phyloP scores from a whole-genome alignment of 2,888 invertebrate genomes.

The Clunio marinus region DNA sequence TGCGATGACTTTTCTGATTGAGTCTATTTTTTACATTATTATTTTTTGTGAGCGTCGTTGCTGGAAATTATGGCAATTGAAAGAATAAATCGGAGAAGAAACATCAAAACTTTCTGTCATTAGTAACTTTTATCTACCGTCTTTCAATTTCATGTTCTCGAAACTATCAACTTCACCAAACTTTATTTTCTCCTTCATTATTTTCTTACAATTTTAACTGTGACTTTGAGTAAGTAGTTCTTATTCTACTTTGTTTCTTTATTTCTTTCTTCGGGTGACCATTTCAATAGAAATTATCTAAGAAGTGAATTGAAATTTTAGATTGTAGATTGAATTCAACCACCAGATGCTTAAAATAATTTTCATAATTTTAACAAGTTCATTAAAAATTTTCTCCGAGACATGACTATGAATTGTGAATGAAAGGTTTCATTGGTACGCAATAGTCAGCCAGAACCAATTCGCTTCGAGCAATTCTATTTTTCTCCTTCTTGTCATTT shows the following conservation, averaged over 20 bases:
- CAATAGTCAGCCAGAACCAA: background rate
- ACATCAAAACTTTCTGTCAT: slow-evolving; percentile 32
- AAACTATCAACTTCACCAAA: background rate
- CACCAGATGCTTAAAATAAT: too few relatives aligned
- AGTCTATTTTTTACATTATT: background rate
- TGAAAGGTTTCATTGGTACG: background rate
- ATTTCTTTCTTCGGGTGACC: slow-evolving; percentile 2
- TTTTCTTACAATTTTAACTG: background rate
- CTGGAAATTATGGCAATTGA: slow-evolving; percentile 26
- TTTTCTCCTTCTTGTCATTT: background rate
- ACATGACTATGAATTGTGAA: background rate
- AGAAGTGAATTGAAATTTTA: too few relatives aligned
- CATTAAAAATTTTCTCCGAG: too few relatives aligned
- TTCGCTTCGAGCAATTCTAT: background rate
- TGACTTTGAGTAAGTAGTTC: background rate
- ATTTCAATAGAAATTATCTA: background rate
- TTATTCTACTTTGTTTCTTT: too few relatives aligned
- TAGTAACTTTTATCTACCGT: slow-evolving; percentile 1
- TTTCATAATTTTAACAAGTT: too few relatives aligned
- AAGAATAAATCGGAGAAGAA: background rate
- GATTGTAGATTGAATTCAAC: too few relatives aligned
- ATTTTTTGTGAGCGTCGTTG: background rate
- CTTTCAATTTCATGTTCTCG: background rate
- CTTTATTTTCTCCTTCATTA: background rate
- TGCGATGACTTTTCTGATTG: slow-evolving; percentile 9